Evolutionary conservation across 2,113 vertebrate species (phyloP).

Genomic region (Alosa alosa): DNA sequence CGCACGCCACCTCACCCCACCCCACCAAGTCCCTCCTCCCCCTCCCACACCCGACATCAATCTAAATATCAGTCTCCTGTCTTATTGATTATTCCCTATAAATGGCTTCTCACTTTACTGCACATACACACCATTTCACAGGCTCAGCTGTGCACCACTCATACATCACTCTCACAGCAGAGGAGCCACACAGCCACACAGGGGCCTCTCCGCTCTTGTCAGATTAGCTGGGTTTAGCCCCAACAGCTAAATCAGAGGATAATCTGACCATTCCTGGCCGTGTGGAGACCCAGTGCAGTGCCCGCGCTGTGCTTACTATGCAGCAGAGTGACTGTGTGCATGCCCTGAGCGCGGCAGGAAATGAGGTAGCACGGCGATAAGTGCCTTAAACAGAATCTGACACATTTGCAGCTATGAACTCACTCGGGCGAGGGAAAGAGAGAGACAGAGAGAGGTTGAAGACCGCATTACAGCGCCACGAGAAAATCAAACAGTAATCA

Average conservation of each 20-base stretch:
- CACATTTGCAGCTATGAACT: not conserved
- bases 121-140: not conserved
- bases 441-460: not conserved
- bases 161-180: not conserved
- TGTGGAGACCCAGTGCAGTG: not conserved
- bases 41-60: not conserved
- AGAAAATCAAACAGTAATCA: not conserved
- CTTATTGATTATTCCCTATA: not conserved
- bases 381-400: not conserved
- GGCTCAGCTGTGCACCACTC: not conserved
- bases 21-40: not conserved
- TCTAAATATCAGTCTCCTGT: not conserved
- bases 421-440: not conserved
- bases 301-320: not conserved
- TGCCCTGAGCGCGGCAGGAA: not conserved
- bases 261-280: not conserved
- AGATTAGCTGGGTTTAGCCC: not conserved
- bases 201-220: not conserved
- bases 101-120: constrained; percentile 1
- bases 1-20: not conserved
- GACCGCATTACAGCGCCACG: not conserved
- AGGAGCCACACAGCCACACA: not conserved
- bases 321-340: not conserved
- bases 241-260: not conserved
- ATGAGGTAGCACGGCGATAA: not conserved